These are phyloP conservation scores for Willowsia nigromaculata DNA, from an alignment of 2,888 invertebrate genomes.

Conservation along the genomic window DNA sequence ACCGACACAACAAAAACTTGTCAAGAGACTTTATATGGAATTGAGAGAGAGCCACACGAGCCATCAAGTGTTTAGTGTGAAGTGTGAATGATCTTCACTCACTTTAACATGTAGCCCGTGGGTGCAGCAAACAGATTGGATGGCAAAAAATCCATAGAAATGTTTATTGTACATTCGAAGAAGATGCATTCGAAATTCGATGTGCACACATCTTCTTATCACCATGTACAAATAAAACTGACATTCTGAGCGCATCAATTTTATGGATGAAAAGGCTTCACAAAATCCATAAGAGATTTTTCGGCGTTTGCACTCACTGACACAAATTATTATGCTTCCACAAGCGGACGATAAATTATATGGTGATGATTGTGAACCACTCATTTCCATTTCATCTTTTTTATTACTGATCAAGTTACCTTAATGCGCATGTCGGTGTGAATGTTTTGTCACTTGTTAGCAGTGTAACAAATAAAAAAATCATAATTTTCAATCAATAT, in stretches of 20 bases:
- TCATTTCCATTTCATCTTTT: constrained; percentile 18
- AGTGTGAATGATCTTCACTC: constrained; percentile 11
- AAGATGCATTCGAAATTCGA: neutral
- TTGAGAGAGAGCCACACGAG: constrained; percentile 9
- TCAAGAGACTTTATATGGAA: constrained; percentile 28
- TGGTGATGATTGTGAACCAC: neutral
- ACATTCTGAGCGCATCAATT: neutral
- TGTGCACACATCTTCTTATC: neutral
- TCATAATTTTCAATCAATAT: constrained; percentile 6
- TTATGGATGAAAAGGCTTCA: constrained; percentile 15
- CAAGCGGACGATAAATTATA: neutral
- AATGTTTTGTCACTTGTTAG: neutral
- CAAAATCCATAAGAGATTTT: neutral
- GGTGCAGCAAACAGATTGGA: neutral
- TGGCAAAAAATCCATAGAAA: neutral
- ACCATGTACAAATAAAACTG: neutral
- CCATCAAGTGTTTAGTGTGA: neutral
- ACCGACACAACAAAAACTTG: neutral
- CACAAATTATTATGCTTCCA: neutral
- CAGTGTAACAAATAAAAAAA: neutral
- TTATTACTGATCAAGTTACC: neutral
- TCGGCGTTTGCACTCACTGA: neutral
- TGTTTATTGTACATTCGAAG: neutral
- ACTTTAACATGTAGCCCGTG: neutral
- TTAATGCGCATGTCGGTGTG: neutral